Percentiles rank a stretch among this genome's conserved stretches.
Conservation (phyloP, 37 sponge, comb jelly and placozoan genomes). For the Chondrosia reniformis region DNA sequence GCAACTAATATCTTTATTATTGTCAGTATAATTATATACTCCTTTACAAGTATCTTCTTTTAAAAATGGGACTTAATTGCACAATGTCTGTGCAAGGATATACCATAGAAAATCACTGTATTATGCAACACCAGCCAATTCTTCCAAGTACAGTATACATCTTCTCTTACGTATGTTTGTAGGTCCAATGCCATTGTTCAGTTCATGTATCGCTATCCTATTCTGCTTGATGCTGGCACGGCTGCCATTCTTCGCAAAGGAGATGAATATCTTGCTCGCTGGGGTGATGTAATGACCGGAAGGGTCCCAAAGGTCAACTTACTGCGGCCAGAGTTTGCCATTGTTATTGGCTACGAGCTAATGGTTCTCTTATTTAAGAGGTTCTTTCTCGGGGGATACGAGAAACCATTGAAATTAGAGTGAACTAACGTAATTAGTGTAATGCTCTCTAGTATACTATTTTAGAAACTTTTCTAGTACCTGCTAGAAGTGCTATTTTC, state of each 20-base stretch:
- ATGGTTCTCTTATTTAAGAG: conserved; percentile 22
- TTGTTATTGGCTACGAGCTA: conserved; percentile 36
- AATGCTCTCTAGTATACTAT: too few relatives aligned
- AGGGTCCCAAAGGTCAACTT: conserved; percentile 33
- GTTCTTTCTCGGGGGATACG: conserved; percentile 7
- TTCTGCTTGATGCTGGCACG: conserved; percentile 24
- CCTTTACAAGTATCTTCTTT: too few relatives aligned
- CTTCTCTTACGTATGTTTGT: not conserved
- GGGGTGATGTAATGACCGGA: conserved; percentile 54
- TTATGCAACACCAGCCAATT: too few relatives aligned
- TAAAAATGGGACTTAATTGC: too few relatives aligned
- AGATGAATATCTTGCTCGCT: conserved; percentile 35
- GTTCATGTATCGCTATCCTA: conserved; percentile 12
- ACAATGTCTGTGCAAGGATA: too few relatives aligned
- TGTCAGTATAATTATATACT: too few relatives aligned
- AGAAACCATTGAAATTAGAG: not conserved
- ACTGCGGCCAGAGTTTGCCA: conserved; percentile 42
- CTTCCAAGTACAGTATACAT: not conserved
- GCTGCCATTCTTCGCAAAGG: conserved; percentile 38
- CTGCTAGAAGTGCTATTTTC: too few relatives aligned
- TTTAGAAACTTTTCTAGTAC: too few relatives aligned
- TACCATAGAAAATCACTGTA: too few relatives aligned
- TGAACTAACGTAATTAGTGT: too few relatives aligned
- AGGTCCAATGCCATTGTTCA: not conserved
- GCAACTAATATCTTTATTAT: too few relatives aligned